Conservation (phyloP, 2,797 vertebrate species). For the Onychomys leucogaster region DNA sequence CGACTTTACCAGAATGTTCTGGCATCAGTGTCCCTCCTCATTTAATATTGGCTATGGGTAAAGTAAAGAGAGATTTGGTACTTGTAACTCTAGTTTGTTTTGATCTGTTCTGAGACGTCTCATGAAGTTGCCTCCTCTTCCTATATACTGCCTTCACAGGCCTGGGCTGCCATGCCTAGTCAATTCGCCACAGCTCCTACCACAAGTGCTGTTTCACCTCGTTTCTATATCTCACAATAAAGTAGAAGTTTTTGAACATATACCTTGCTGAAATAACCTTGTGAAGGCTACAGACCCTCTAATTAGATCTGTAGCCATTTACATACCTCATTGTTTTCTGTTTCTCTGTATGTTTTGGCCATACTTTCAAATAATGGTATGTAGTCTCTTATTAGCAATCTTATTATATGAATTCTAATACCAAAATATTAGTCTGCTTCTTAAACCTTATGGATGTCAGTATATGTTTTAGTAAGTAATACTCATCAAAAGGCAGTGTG, state of each 20-base stretch:
- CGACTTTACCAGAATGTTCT: not conserved
- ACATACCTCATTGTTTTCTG: not conserved
- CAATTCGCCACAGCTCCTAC: not conserved
- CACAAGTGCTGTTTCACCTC: not conserved
- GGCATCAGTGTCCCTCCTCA: not conserved
- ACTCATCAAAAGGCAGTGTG: not conserved
- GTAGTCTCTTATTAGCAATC: not conserved
- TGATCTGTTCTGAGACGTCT: not conserved
- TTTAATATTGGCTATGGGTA: not conserved
- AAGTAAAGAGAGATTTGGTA: not conserved
- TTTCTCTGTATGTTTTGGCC: constrained; percentile 15
- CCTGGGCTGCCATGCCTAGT: not conserved
- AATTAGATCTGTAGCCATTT: not conserved
- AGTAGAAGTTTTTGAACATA: not conserved
- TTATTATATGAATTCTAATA: not conserved
- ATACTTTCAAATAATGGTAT: not conserved
- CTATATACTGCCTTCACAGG: not conserved
- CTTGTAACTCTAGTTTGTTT: not conserved
- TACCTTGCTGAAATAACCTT: not conserved
- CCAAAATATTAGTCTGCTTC: not conserved
- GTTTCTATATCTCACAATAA: not conserved
- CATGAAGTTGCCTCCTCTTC: not conserved
- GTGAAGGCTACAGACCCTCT: not conserved
- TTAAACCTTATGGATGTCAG: not conserved
- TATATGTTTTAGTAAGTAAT: constrained; percentile 2